Percentiles rank a stretch among this genome's conserved stretches.
Evolutionary conservation across 2,113 vertebrate genomes (phyloP).

Genomic region (Origma solitaria): DNA sequence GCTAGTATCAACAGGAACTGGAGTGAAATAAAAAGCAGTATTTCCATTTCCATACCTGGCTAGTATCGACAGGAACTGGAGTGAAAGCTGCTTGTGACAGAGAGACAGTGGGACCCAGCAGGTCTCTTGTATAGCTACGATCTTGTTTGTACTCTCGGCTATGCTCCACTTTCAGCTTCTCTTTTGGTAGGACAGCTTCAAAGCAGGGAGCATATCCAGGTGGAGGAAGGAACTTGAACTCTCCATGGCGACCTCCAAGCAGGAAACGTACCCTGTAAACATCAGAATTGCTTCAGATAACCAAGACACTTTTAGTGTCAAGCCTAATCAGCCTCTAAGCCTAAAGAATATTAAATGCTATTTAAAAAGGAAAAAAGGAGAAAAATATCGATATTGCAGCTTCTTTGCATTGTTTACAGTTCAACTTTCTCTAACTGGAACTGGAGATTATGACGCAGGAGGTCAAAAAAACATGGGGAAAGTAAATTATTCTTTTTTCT

Average conservation of each 20-base stretch:
- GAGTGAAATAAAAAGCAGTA: slow-evolving; percentile 62
- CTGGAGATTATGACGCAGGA: not conserved
- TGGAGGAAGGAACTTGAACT: slow-evolving; percentile 96
- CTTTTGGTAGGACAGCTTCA: slow-evolving; percentile 90
- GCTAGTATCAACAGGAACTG: slow-evolving; percentile 89
- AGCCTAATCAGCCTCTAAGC: not conserved
- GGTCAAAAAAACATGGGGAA: not conserved
- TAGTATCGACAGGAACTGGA: slow-evolving; percentile 89
- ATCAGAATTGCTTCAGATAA: not conserved
- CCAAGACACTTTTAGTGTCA: not conserved
- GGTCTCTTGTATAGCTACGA: slow-evolving; percentile 77
- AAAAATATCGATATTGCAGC: not conserved
- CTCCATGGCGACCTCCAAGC: slow-evolving; percentile 91
- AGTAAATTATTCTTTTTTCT: not conserved
- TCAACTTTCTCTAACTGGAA: not conserved
- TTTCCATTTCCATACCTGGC: slow-evolving; percentile 75
- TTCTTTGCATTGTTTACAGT: not conserved
- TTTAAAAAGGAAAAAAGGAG: rapidly evolving
- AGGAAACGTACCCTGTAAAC: slow-evolving; percentile 85
- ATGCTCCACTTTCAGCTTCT: slow-evolving; percentile 90
- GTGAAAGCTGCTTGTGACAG: slow-evolving; percentile 93
- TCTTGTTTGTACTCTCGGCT: slow-evolving; percentile 86
- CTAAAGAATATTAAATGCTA: not conserved
- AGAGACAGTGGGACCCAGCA: slow-evolving; percentile 85
- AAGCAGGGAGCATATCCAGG: slow-evolving; percentile 91